These are phyloP conservation scores for Carposina sasakii DNA, from an alignment of 1,140 invertebrate genomes.

Conservation along the genomic window DNA sequence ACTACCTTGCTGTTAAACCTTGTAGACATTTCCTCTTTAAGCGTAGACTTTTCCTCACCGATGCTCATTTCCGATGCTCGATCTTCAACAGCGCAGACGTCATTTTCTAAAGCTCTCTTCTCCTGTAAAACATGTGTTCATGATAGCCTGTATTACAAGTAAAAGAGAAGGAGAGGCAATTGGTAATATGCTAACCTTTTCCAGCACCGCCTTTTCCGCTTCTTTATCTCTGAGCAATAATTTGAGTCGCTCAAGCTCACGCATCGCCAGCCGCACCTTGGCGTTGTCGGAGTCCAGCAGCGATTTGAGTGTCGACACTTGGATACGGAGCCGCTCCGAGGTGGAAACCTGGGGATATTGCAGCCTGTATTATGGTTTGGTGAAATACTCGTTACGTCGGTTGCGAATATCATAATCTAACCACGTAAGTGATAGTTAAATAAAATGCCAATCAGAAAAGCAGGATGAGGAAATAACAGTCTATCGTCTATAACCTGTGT, in stretches of 20 bases:
- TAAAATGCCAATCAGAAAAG: background rate
- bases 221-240: slow-evolving; percentile 62
- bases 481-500: slow-evolving; percentile 50
- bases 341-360: slow-evolving; percentile 39
- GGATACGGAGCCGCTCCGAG: slow-evolving; percentile 72
- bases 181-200: slow-evolving; percentile 30
- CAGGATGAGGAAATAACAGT: background rate
- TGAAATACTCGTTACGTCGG: too few species aligned
- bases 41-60: slow-evolving; percentile 25
- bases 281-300: slow-evolving; percentile 73
- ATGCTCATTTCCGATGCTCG: slow-evolving; percentile 53
- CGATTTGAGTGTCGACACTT: slow-evolving; percentile 73
- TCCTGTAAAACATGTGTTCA: too few species aligned
- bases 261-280: slow-evolving; percentile 68
- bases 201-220: slow-evolving; percentile 51
- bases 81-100: slow-evolving; percentile 52
- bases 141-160: too few species aligned
- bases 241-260: slow-evolving; percentile 70
- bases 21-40: background rate
- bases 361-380: background rate
- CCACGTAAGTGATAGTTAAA: background rate
- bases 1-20: background rate
- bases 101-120: slow-evolving; percentile 58
- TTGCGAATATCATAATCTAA: background rate
- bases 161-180: slow-evolving; percentile 7